Evolutionary conservation across 2,797 vertebrate genomes (phyloP).

Genomic region (Limosa lapponica): DNA sequence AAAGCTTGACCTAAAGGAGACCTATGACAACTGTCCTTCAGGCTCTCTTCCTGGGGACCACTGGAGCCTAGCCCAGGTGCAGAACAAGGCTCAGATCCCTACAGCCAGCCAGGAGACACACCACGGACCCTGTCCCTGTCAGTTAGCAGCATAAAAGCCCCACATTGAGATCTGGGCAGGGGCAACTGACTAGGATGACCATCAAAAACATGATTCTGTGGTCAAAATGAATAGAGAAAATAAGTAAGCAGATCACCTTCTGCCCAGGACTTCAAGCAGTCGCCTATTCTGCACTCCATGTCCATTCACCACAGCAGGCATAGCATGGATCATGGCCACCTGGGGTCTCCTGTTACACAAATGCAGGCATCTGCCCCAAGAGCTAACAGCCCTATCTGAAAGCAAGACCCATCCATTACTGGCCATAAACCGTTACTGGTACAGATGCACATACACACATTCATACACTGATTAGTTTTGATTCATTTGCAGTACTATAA

Average conservation of each 20-base stretch:
- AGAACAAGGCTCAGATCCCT: not conserved
- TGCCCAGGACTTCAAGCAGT: not conserved
- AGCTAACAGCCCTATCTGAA: not conserved
- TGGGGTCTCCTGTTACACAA: not conserved
- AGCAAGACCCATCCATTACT: not conserved
- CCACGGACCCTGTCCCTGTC: not conserved
- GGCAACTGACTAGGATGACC: not conserved
- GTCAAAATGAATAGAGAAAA: not conserved
- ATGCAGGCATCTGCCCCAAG: not conserved
- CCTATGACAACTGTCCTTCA: not conserved
- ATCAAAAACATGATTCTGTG: not conserved
- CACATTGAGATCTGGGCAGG: not conserved
- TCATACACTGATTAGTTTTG: not conserved
- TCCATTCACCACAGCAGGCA: not conserved
- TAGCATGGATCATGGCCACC: not conserved
- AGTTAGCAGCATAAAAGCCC: not conserved
- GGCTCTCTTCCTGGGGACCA: not conserved
- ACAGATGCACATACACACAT: not conserved
- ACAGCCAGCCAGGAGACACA: not conserved
- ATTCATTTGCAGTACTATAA: not conserved
- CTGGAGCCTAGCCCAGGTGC: rapidly evolving
- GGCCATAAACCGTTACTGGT: not conserved
- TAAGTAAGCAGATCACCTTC: not conserved
- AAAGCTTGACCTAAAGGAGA: not conserved
- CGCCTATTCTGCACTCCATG: not conserved